Conservation (phyloP, 2,113 vertebrate species). For the Grammomys dolichurus region DNA sequence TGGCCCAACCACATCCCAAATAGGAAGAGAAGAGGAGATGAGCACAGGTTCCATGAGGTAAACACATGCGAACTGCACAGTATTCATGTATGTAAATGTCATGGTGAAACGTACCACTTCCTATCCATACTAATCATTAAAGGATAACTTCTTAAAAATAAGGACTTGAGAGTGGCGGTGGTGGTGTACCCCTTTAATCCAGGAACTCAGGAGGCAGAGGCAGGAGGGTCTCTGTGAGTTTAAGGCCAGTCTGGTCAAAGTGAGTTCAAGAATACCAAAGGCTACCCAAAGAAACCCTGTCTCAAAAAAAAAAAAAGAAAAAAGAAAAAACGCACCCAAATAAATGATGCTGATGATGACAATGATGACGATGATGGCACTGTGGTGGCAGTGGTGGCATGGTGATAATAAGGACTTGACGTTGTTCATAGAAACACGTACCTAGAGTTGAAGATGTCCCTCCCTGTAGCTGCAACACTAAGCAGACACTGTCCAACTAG, state of each 20-base stretch:
- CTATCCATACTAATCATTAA: not conserved
- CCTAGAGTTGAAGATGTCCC: not conserved
- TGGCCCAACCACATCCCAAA: too few relatives aligned
- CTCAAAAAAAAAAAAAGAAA: not conserved
- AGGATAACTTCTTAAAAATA: not conserved
- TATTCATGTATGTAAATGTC: not conserved
- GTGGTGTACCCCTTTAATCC: not conserved
- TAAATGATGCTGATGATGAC: too few relatives aligned
- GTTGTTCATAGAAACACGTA: not conserved
- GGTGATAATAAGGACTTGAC: not conserved
- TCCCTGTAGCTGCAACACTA: not conserved
- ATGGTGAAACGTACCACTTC: not conserved
- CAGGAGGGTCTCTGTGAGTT: too few relatives aligned
- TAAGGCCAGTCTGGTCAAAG: too few relatives aligned
- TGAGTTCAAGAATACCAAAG: too few relatives aligned
- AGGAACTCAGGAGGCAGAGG: not conserved
- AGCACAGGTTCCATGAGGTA: not conserved
- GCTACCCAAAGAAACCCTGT: not conserved
- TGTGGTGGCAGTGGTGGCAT: rapidly evolving
- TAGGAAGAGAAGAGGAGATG: not conserved
- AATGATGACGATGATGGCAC: too few relatives aligned
- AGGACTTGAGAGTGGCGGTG: not conserved
- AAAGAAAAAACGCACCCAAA: not conserved
- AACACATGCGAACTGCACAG: not conserved
- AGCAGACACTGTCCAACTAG: not conserved